A percentile compares a stretch with the other conserved stretches of the same genome.
Evolutionary conservation across 2,797 vertebrate species (phyloP).

Genomic region (Eulemur rubriventer): DNA sequence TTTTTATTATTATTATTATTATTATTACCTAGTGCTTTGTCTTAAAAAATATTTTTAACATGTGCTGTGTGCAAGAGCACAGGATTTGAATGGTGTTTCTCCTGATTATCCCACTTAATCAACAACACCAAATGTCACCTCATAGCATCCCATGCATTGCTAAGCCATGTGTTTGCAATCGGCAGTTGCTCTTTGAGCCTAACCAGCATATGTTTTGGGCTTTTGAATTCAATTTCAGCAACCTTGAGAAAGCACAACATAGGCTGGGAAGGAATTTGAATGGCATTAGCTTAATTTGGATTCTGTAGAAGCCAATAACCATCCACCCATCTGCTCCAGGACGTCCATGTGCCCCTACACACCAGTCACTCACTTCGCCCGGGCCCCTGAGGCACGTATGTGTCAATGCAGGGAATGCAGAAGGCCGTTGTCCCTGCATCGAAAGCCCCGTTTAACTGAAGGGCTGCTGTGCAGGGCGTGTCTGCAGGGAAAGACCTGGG

Average conservation of each 20-base stretch:
- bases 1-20: neutral
- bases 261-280: conserved; percentile 69
- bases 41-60: neutral
- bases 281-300: conserved; percentile 73
- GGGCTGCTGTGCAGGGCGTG: neutral
- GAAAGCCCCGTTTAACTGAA: neutral
- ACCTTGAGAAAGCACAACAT: conserved; percentile 61
- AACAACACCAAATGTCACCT: conserved; percentile 71
- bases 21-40: neutral
- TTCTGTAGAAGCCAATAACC: conserved; percentile 40
- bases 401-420: neutral
- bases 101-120: conserved; percentile 55
- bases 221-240: conserved; percentile 65
- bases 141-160: neutral
- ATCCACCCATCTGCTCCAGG: conserved; percentile 8
- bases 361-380: neutral
- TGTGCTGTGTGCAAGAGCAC: neutral
- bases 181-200: conserved; percentile 41
- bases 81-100: neutral
- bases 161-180: conserved; percentile 83
- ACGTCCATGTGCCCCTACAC: neutral
- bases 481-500: neutral
- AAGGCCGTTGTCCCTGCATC: neutral
- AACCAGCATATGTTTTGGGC: conserved; percentile 28
- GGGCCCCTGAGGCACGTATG: accelerated